Base-by-base conservation (phyloP, 2,888 invertebrate species). In the Eupithecia tripunctaria region DNA sequence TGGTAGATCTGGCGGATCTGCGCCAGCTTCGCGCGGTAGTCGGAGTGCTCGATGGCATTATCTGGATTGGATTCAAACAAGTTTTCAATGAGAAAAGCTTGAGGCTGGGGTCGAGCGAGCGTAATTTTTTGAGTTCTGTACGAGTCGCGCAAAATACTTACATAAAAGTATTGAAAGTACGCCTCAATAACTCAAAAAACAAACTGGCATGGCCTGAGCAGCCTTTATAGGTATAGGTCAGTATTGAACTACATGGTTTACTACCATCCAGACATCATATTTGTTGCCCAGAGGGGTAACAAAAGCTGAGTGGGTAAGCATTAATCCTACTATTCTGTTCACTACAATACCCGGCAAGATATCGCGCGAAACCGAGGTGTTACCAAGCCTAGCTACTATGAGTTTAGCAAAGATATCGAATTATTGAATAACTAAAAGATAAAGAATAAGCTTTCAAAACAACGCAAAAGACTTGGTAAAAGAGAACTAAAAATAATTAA, bases 1-100 rank as follows among this genome's bases (percentile, higher is more conserved):
- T 99, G 99, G 95, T 99, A 99, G 85, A 99, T 99, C 94, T 98
- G 98, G 76, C 99, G 96, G 90, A 99, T 99, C 95, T 99, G 99
- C 18, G 99, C 98, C 85, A 99, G 96, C 94, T 99, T 99, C 84
- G 99, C 99, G 85, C 99, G 96, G 95, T 99, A 99, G 94, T 99
- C 99, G 76, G 99, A 99, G 94, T 99, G 99, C 95, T 99, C 99
- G 89, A 99, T 99, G 83, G 99, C 98, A 93, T 98, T 98, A 93
- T 99, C 98, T 80, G 97, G 96, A 91, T 96, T 96, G 78, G 18
- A 60, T 60, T 6, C 60, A 21, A 60, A 18, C 10, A 56, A 56
- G 29, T 29, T 60, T 60, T 15, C 14, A 59, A 60, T 60, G 15
- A 56, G 25, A 56, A 56, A 25, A 56, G 56, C 25, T 14, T 56